phyloP scores from a whole-genome alignment of 1,140 invertebrate species.

The Planococcus citri region DNA sequence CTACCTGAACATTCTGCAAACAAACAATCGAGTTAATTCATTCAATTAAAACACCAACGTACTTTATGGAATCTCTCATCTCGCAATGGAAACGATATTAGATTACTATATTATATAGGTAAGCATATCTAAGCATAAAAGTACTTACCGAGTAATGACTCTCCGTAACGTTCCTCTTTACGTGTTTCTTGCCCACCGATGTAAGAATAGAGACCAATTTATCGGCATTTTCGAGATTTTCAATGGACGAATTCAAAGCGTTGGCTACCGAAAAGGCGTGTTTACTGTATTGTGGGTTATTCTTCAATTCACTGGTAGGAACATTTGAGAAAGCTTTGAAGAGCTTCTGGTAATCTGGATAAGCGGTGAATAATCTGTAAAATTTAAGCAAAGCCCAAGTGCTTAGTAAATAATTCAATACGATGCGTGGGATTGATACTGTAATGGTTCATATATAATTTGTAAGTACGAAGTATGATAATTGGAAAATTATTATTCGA shows the following conservation, averaged over 20 bases:
- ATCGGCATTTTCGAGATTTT: not conserved
- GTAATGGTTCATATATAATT: no score
- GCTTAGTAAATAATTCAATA: no score
- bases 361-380: conserved; percentile 1
- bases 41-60: no score
- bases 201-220: not conserved
- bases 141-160: not conserved
- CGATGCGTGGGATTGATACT: no score
- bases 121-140: not conserved
- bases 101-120: not conserved
- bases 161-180: not conserved
- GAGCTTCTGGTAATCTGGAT: not conserved
- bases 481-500: no score
- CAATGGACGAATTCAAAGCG: not conserved
- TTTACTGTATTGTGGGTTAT: not conserved
- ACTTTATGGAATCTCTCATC: no score
- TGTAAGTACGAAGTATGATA: no score
- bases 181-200: not conserved
- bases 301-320: not conserved
- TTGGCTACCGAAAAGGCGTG: not conserved
- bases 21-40: no score
- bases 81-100: no score
- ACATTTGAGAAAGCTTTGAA: not conserved
- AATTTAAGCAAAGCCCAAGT: no score
- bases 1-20: not conserved